Evolutionary conservation across 1,140 invertebrate genomes (phyloP), one percentile per base, ranked within the genome.

Genomic region (Formica selysi): DNA sequence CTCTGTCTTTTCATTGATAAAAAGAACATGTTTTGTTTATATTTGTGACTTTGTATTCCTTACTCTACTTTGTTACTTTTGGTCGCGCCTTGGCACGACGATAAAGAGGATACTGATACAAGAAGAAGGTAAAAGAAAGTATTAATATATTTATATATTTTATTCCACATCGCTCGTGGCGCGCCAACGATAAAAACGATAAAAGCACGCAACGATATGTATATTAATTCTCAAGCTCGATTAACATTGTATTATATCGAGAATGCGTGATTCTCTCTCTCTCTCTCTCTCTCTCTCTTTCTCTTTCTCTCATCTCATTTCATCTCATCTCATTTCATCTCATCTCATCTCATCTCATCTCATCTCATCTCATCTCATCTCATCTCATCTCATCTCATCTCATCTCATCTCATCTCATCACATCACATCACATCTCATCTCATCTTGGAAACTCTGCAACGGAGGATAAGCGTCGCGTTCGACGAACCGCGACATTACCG

Each of bases 401-500:
- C 3, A 29, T 29, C 62, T 67, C 38, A 38, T 38, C 38, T 38
- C 32, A 32, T 32, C 3, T 32, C 32, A 32, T 32, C 32, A 0
- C 22, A 22, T 22, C 22, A 22, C 22, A 22, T 22, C 22, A 22
- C 22, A 22, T 22, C 22, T 32, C 32, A 32, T 32, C 32, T 32
- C 3, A 29, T 29, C 62, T 67, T 10, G 29, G 6, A 10, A 10
- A 26, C 16, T 8, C 22, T 6, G 5, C 38, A 41, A 41, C 38
- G 11, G 11, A 26, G 57, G n/a, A 59, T 59, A 59, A 26, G 38
- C 67, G 67, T 51, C 26, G 36, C 32, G 70, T 73, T 51, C 54
- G 44, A 67, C n/a, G n/a, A 22, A 48, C 2, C 76, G 48, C 61
- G 29, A 54, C 78, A 79, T 78, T 41, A 62, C 32, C 8, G 19